Evolutionary conservation across 2,113 vertebrate species (phyloP).

Genomic region (Carlito syrichta): DNA sequence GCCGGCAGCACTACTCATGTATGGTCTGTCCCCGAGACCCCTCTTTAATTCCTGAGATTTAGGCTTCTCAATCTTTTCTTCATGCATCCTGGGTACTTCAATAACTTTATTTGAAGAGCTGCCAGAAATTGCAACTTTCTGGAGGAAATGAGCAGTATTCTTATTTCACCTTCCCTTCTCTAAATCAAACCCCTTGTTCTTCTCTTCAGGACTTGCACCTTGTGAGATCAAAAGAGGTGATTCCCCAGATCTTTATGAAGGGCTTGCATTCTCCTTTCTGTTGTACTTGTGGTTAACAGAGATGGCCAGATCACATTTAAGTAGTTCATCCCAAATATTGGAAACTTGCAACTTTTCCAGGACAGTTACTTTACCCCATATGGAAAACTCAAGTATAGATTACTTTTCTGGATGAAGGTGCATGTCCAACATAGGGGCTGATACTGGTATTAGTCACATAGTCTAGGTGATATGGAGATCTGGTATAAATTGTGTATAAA

Average conservation of each 20-base stretch:
- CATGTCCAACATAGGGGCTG: neutral
- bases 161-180: neutral
- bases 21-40: neutral
- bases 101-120: neutral
- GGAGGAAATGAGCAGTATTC: neutral
- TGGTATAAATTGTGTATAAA: neutral
- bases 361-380: neutral
- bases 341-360: constrained; percentile 40
- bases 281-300: neutral
- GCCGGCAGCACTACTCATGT: rapidly evolving
- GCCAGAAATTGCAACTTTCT: neutral
- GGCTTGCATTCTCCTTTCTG: neutral
- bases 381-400: constrained; percentile 64
- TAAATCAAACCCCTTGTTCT: neutral
- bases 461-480: neutral
- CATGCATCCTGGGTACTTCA: neutral
- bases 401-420: constrained; percentile 9
- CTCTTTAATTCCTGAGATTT: neutral
- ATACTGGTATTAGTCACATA: neutral
- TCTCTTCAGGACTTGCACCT: neutral
- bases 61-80: neutral
- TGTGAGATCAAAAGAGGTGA: neutral
- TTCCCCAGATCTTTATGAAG: neutral
- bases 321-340: constrained; percentile 27
- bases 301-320: neutral